A percentile compares a stretch with the other conserved stretches of the same genome.
Evolutionary conservation across 1,140 invertebrate genomes (phyloP).

Genomic region (Epicauta chinensis): DNA sequence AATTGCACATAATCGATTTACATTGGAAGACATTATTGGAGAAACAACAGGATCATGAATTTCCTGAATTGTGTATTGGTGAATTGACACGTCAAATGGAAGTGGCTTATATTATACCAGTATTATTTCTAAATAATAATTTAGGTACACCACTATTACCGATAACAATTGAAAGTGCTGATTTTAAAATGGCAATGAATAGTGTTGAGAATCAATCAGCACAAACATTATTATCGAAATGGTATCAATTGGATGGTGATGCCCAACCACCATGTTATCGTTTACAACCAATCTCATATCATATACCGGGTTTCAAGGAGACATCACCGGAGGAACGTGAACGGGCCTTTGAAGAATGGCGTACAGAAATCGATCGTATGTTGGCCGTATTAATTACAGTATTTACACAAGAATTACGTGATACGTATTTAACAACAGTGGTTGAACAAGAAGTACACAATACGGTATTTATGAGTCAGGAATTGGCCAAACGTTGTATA

Average conservation of each 20-base stretch:
- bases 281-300: slow-evolving; percentile 53
- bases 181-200: slow-evolving; percentile 66
- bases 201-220: slow-evolving; percentile 53
- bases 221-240: slow-evolving; percentile 52
- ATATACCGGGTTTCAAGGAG: slow-evolving; percentile 50
- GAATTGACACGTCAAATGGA: slow-evolving; percentile 62
- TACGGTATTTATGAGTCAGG: slow-evolving; percentile 67
- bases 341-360: slow-evolving; percentile 50
- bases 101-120: slow-evolving; percentile 63
- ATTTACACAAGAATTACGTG: slow-evolving; percentile 63
- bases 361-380: slow-evolving; percentile 56
- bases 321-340: slow-evolving; percentile 43
- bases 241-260: slow-evolving; percentile 49
- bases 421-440: slow-evolving; percentile 72
- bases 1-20: slow-evolving; percentile 61
- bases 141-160: slow-evolving; percentile 68
- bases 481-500: slow-evolving; percentile 65
- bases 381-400: slow-evolving; percentile 60
- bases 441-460: slow-evolving; percentile 77
- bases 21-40: slow-evolving; percentile 63
- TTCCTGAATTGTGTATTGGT: slow-evolving; percentile 66
- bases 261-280: slow-evolving; percentile 71
- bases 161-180: slow-evolving; percentile 66
- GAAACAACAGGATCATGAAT: slow-evolving; percentile 61
- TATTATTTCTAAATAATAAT: slow-evolving; percentile 67